phyloP scores from a whole-genome alignment of 2,113 vertebrate genomes.

The Cynopterus brachyotis region DNA sequence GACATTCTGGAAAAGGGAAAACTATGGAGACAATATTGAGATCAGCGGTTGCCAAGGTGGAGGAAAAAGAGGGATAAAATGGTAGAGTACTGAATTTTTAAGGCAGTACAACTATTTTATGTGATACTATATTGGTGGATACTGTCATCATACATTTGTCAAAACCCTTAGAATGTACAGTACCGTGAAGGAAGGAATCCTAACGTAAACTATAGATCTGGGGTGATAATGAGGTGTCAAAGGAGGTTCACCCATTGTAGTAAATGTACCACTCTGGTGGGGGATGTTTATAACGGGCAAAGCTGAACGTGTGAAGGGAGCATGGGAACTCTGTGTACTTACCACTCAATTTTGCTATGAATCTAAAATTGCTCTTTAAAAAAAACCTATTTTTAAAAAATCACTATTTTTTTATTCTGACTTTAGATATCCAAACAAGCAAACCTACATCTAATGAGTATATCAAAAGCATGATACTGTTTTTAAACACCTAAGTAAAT shows the following conservation, averaged over 20 bases:
- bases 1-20: not conserved
- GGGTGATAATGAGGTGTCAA: not conserved
- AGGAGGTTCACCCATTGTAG: not conserved
- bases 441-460: not conserved
- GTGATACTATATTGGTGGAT: no score
- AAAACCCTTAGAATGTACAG: not conserved
- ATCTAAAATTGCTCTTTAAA: not conserved
- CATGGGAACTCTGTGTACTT: not conserved
- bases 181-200: no score
- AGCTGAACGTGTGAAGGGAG: rapidly evolving
- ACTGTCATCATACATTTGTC: not conserved
- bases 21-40: not conserved
- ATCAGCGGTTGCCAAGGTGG: not conserved
- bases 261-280: not conserved
- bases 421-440: not conserved
- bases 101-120: not conserved
- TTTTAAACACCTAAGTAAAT: not conserved
- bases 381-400: not conserved
- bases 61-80: not conserved
- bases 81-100: not conserved
- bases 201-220: no score
- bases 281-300: rapidly evolving
- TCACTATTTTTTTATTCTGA: not conserved
- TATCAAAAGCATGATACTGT: not conserved
- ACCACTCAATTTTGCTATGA: not conserved